Evolutionary conservation across 2,113 vertebrate species (phyloP), one percentile per base, ranked within the genome.

Genomic region (Theristicus caerulescens): DNA sequence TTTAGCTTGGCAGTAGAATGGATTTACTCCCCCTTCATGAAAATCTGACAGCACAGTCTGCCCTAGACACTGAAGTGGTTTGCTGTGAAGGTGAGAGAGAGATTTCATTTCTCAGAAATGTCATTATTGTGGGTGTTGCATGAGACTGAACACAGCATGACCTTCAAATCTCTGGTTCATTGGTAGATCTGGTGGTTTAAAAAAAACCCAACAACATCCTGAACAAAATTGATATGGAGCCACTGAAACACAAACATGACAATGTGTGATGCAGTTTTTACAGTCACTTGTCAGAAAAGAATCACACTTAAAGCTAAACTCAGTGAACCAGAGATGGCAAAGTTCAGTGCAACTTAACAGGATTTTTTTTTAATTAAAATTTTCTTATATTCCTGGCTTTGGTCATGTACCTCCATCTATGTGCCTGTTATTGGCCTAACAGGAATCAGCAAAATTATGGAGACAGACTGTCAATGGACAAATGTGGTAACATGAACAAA

Each of bases 371-470:
- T 0, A 8, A 67, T 81, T 58, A 47, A 88, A 90, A 67, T 34
- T 88, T 71, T n/a, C 11, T 72, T 82, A 10, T 6, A 3, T 87
- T 84, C n/a, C 46, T 83, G 15, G 12, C 15, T 94, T 90, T 73
- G 40, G 16, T 40, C 46, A n/a, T 16, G 10, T 24, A 42, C 13
- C 5, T 73, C 46, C 11, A 42, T 22, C 47, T 61, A 12, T 27
- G 27, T 0, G 0, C 12, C 25, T 2, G 0, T 34, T 69, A 49
- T 13, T 79, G 44, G 16, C 5, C 3, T 66, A 47, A 70, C 3
- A 76, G 31, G 36, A 59, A 61, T 17, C 5, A 11, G 40, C 44
- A 91, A 77, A 91, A 66, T 17, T 77, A 14, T 20, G n/a, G 51
- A 73, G 70, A 57, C 16, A 69, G 16, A 40, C 4, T 51, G 20